A percentile compares a stretch with the other conserved stretches of the same genome.
Conservation (phyloP, 2,113 vertebrate species). For the Miniopterus natalensis region DNA sequence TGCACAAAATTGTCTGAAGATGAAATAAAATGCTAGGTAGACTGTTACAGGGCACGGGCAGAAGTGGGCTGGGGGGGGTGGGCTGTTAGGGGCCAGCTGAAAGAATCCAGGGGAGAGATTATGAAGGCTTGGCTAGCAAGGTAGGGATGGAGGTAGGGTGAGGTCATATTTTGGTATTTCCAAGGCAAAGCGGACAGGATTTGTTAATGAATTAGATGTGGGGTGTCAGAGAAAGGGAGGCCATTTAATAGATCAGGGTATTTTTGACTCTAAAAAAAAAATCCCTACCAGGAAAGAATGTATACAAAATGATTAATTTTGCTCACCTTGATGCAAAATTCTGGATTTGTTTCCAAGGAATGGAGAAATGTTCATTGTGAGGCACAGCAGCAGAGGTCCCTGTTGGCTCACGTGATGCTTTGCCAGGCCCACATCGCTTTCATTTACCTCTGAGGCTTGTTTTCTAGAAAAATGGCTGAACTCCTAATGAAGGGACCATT, state of each 20-base stretch:
- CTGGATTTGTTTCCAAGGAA: background rate
- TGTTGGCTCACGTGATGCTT: conserved; percentile 39
- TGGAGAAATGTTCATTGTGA: conserved; percentile 56
- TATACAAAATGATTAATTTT: conserved; percentile 58
- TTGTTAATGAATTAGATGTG: background rate
- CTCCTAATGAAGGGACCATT: conserved; percentile 41
- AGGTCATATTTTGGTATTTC: conserved; percentile 6
- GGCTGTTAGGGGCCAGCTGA: background rate
- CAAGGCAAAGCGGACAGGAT: background rate
- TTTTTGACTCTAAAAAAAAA: background rate
- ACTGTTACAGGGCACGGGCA: background rate
- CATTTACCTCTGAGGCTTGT: conserved; percentile 65
- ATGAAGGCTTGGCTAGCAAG: background rate
- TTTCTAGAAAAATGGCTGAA: conserved; percentile 53
- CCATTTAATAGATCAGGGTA: background rate
- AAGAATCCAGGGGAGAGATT: background rate
- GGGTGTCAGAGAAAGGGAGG: background rate
- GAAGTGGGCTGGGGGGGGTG: background rate
- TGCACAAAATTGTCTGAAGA: background rate
- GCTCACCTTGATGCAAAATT: background rate
- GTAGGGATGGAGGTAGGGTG: background rate
- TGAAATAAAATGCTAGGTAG: background rate
- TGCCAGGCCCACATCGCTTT: conserved; percentile 57
- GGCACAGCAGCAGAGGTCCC: background rate
- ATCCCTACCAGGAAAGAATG: background rate